Base-by-base conservation (phyloP, 2,113 vertebrate genomes). In the Otus sunia region DNA sequence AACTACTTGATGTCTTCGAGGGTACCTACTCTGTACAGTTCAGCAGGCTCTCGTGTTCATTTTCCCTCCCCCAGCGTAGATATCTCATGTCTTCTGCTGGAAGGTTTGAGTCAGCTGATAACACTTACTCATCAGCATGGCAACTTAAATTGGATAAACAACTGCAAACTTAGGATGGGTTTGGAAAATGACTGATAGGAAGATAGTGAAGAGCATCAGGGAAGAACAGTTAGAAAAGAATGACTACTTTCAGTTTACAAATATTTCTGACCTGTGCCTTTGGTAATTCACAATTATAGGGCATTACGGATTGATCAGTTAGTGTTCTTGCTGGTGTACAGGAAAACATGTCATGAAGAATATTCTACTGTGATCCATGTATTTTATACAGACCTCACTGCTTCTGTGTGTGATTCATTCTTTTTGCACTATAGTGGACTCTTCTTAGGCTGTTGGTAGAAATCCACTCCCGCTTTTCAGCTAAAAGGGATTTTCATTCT, bases 201-300 rank as follows among this genome's bases (percentile, higher is more conserved):
- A 81, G 55, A 19, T 21, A 59, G 55, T 13, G 18, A 84, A 73
- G 81, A 86, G 60, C 29, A n/a, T 34, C 22, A 34, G 56, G 69
- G 37, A 77, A 73, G 27, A 93, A 45, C 14, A 63, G 12, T 50
- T 62, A 73, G 45, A 37, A 71, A 91, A 49, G 27, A 72, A 27
- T 0, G 1, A 4, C 49, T 88, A 0, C 47, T 68, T 87, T 52
- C 29, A 34, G 32, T 13, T 73, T 32, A 21, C 1, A 2, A 39
- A 1, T 84, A 19, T 63, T 67, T 71, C 77, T 92, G 73, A 59
- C 16, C 21, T 85, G 58, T 75, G 26, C 12, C 34, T 43, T 1
- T 52, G 53, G 26, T 56, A 68, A 53, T 49, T 75, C 56, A 59
- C 21, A 47, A 7, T 16, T 41, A 21, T 30, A 15, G 52, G 32